Percentiles rank a stretch among this genome's conserved stretches.
Conservation (phyloP, 2,113 vertebrate genomes). For the Lagopus leucura region DNA sequence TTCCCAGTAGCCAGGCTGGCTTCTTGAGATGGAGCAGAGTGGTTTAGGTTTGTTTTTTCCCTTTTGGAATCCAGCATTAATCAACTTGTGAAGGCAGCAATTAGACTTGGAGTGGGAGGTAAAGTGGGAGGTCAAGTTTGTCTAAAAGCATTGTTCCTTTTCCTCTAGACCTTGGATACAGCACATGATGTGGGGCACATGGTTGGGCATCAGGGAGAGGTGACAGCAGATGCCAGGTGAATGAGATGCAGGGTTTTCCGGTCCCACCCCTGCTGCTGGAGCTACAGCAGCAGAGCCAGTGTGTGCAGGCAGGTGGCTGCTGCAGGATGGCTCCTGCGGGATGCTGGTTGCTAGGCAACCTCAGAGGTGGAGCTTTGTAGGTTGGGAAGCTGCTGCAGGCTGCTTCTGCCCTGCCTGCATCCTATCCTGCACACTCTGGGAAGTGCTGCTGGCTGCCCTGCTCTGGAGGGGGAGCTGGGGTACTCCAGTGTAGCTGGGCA, state of each 20-base stretch:
- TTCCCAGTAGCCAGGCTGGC: neutral
- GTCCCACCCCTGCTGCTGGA: neutral
- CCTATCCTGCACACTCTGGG: neutral
- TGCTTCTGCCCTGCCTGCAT: neutral
- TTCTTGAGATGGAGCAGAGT: neutral
- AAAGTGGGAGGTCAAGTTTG: neutral
- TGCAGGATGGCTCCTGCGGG: neutral
- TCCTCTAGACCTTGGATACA: neutral
- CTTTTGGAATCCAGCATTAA: accelerated
- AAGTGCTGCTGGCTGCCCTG: neutral
- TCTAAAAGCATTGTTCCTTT: neutral
- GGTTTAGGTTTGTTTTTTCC: neutral
- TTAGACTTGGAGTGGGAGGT: neutral
- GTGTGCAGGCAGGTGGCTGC: neutral
- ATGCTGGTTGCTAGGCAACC: slow-evolving; percentile 62
- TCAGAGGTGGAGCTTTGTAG: slow-evolving; percentile 46
- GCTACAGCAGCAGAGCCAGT: neutral
- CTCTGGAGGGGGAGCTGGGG: neutral
- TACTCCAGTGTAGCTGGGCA: neutral
- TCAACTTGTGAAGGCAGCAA: neutral
- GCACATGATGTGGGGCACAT: no score
- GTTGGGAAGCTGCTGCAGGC: neutral
- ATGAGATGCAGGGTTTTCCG: neutral
- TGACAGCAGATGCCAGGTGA: neutral
- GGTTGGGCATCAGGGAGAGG: neutral